Evolutionary conservation across 1,140 invertebrate genomes (phyloP).

Genomic region (Araneus ventricosus): DNA sequence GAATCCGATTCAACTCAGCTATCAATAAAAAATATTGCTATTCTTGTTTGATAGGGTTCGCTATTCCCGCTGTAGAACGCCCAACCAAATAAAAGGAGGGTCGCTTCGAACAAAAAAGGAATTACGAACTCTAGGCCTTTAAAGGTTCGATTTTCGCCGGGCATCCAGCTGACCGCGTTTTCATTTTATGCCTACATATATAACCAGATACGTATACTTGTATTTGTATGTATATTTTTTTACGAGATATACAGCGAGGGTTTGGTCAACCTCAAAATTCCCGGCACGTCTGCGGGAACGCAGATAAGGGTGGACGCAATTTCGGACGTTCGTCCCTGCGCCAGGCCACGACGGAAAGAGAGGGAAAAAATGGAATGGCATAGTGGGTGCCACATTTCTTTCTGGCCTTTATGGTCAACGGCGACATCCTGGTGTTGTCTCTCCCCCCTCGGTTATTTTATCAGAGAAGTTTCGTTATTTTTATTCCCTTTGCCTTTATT

Average conservation of each 20-base stretch:
- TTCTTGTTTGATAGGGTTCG: too few species aligned
- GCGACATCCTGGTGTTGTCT: background rate
- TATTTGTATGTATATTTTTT: conserved; percentile 62
- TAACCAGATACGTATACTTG: conserved; percentile 57
- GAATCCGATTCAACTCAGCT: too few species aligned
- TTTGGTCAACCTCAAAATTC: conserved; percentile 57
- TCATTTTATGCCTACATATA: conserved; percentile 44
- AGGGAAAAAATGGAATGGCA: conserved; percentile 40
- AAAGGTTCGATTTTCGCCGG: conserved; percentile 11
- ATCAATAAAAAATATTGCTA: too few species aligned
- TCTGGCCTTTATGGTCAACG: conserved; percentile 43
- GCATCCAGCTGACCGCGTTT: conserved; percentile 29
- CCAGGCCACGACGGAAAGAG: background rate
- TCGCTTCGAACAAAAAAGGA: background rate
- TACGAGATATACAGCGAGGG: conserved; percentile 44
- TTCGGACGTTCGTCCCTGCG: conserved; percentile 35
- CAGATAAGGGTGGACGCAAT: conserved; percentile 69
- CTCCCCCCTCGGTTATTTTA: background rate
- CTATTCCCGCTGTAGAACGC: too few species aligned
- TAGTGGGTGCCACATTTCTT: conserved; percentile 11
- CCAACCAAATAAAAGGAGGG: background rate
- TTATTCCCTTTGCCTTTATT: background rate
- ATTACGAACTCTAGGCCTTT: background rate
- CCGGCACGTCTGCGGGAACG: conserved; percentile 45
- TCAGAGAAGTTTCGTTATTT: background rate